These are phyloP conservation scores for Thaumetopoea pityocampa DNA, from an alignment of 1,140 invertebrate genomes.

Conservation along the genomic window DNA sequence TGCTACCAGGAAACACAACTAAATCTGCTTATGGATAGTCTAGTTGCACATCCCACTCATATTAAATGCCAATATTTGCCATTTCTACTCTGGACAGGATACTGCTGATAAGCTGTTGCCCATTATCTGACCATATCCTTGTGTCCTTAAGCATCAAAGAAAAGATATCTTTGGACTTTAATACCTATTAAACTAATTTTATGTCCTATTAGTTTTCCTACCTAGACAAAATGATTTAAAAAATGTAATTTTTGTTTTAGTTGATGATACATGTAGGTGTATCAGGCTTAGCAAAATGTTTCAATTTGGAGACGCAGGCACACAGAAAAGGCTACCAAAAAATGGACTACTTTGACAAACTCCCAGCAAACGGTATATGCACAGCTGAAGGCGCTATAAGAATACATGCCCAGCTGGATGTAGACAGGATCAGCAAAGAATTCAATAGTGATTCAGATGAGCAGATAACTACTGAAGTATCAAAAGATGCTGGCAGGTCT, in stretches of 20 bases:
- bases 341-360: slow-evolving; percentile 68
- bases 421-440: slow-evolving; percentile 57
- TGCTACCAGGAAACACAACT: too few species aligned
- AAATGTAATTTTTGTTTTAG: slow-evolving; percentile 55
- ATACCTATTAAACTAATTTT: not conserved
- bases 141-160: too few species aligned
- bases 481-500: slow-evolving; percentile 71
- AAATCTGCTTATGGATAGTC: too few species aligned
- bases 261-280: slow-evolving; percentile 82
- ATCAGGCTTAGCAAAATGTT: slow-evolving; percentile 66
- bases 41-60: too few species aligned
- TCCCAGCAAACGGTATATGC: slow-evolving; percentile 50
- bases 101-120: too few species aligned
- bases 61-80: too few species aligned
- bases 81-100: too few species aligned
- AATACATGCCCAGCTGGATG: slow-evolving; percentile 60
- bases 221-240: slow-evolving; percentile 6
- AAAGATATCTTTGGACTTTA: too few species aligned
- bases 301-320: slow-evolving; percentile 79
- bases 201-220: not conserved
- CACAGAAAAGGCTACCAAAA: slow-evolving; percentile 76
- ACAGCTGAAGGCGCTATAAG: slow-evolving; percentile 63
- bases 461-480: slow-evolving; percentile 39
- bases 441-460: slow-evolving; percentile 47
- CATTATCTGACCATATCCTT: too few species aligned